Evolutionary conservation across 2,888 invertebrate species (phyloP), one percentile per base, ranked within the genome.

Genomic region (Drosophila multiciliata): DNA sequence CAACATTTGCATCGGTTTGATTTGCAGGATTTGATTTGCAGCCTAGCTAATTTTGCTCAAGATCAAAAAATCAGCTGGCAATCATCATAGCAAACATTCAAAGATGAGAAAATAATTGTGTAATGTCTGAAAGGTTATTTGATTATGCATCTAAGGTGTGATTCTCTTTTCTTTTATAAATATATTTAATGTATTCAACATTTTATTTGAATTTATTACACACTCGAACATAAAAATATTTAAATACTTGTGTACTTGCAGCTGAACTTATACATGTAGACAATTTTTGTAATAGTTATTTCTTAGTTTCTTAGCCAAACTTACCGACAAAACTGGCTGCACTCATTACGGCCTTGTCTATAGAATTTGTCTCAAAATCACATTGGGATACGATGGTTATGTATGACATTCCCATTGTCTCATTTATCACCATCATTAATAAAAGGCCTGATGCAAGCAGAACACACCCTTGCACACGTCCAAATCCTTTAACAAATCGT

Each of bases 311-410:
- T 3, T 15, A 0, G 32, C 3, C 40, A 42, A 40, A 73, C 91
- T 93, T 89, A 95, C 96, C 96, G 61, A 95, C 91, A 87, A 96
- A 96, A 48, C 95, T 95, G 67, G 95, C 95, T 9, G 95, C 95
- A 59, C 95, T 95, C 54, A 96, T 93, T 84, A 95, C 93, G 0
- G 96, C 96, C 80, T 95, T 94, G 78, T 95, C 94, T 48, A 90
- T 74, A 3, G 95, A 92, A 26, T 93, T 93, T 17, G 95, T 93
- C 4, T 94, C 86, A 54, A 96, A 93, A 90, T 96, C 96, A 80
- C 96, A 96, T 92, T 96, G 95, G 0, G 96, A 95, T 0, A 95
- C 95, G 15, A 96, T 96, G 61, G 95, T 94, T 58, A 96, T 94
- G 82, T 95, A 95, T 65, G 95, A 95, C 91, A 96, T 94, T 1